Evolutionary conservation across 2,113 vertebrate genomes (phyloP).

Genomic region (Apteryx mantelli): DNA sequence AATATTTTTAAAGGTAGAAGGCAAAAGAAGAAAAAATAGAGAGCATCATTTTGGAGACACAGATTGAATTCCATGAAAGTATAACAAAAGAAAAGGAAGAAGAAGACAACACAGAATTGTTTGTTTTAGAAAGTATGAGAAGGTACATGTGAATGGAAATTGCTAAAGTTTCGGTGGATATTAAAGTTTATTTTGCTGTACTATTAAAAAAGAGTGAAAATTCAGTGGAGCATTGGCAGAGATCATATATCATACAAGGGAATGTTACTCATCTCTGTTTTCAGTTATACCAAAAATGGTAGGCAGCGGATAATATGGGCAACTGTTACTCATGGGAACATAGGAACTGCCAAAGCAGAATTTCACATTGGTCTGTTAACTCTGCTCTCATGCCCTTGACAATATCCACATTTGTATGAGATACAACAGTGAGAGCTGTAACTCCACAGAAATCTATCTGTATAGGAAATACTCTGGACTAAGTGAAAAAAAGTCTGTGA

Average conservation of each 20-base stretch:
- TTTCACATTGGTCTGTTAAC: not conserved
- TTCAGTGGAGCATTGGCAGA: not conserved
- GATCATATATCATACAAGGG: not conserved
- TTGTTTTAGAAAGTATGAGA: not conserved
- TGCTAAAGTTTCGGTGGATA: not conserved
- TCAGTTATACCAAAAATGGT: not conserved
- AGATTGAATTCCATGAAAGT: not conserved
- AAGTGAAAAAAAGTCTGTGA: not conserved
- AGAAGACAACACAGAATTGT: not conserved
- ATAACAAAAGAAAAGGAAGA: not conserved
- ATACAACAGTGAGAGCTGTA: not conserved
- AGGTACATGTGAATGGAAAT: not conserved
- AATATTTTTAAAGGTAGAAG: not conserved
- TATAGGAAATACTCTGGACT: not conserved
- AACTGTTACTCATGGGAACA: not conserved
- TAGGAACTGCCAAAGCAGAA: not conserved
- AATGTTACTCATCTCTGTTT: not conserved
- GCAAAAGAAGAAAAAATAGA: not conserved
- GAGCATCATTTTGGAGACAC: not conserved
- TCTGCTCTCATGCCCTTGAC: not conserved
- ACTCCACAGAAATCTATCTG: not conserved
- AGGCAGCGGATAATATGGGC: not conserved
- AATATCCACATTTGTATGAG: not conserved
- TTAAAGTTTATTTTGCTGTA: not conserved
- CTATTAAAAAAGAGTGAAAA: not conserved